Conservation (phyloP, 2,797 vertebrate genomes). For the Enteromius mattozi region DNA sequence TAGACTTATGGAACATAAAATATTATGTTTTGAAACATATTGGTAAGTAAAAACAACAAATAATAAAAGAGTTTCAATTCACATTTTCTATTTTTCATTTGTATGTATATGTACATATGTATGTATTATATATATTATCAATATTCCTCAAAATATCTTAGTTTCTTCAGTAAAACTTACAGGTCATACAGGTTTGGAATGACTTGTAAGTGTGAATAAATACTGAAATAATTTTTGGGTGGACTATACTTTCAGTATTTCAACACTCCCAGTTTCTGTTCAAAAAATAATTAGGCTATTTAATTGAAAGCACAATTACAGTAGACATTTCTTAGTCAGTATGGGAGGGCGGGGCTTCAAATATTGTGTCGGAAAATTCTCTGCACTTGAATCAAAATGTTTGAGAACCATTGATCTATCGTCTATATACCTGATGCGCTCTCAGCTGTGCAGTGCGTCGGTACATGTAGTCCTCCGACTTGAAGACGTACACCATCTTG, state of each 20-base stretch:
- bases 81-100: no score
- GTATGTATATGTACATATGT: no score
- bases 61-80: no score
- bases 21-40: no score
- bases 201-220: neutral
- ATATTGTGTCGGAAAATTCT: neutral
- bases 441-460: conserved; percentile 92
- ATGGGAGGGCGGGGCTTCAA: neutral
- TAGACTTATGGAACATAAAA: neutral
- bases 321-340: neutral
- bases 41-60: no score
- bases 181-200: neutral
- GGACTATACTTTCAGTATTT: neutral
- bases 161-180: neutral
- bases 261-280: neutral
- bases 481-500: conserved; percentile 99
- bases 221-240: neutral
- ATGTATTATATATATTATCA: neutral
- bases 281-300: neutral
- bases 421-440: conserved; percentile 89
- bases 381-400: neutral
- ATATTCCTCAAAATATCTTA: neutral
- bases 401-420: neutral
- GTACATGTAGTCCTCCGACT: conserved; percentile 99
- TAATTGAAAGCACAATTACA: neutral